Evolutionary conservation across 1,140 invertebrate species (phyloP).

Genomic region (Olivierus martensii): DNA sequence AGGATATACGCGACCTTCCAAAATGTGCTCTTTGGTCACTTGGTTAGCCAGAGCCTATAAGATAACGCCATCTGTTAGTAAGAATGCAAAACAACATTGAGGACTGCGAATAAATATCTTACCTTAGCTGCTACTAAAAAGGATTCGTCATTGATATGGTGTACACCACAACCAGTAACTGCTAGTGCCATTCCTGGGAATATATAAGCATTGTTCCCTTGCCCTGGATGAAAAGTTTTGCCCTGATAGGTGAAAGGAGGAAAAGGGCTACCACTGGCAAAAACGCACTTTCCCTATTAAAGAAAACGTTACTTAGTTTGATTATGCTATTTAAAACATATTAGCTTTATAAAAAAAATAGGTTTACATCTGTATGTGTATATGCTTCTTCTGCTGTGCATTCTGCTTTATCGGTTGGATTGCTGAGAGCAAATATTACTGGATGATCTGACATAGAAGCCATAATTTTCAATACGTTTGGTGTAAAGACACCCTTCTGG

Average conservation of each 20-base stretch:
- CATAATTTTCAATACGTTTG: conserved; percentile 72
- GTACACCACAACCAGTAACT: conserved; percentile 57
- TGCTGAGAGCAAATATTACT: conserved; percentile 88
- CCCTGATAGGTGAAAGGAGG: conserved; percentile 58
- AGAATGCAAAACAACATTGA: neutral
- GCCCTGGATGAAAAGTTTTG: conserved; percentile 70
- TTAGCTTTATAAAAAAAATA: too few species aligned
- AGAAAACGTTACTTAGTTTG: too few species aligned
- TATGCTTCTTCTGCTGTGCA: conserved; percentile 91
- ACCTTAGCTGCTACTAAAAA: conserved; percentile 80
- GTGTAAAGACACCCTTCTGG: conserved; percentile 70
- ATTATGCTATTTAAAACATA: too few species aligned
- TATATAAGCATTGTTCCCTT: conserved; percentile 88
- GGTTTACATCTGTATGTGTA: conserved; percentile 47
- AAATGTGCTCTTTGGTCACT: conserved; percentile 66
- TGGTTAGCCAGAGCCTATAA: conserved; percentile 59
- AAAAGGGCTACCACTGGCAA: conserved; percentile 87
- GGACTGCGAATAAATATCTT: conserved; percentile 3
- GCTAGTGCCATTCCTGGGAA: conserved; percentile 88
- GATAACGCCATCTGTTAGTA: conserved; percentile 15
- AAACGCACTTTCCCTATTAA: conserved; percentile 37
- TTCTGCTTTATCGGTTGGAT: conserved; percentile 91
- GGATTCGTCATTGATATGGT: conserved; percentile 76
- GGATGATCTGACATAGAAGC: conserved; percentile 69
- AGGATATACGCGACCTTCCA: conserved; percentile 85